Conservation (phyloP, 2,888 invertebrate genomes). For the Lacanobia oleracea region DNA sequence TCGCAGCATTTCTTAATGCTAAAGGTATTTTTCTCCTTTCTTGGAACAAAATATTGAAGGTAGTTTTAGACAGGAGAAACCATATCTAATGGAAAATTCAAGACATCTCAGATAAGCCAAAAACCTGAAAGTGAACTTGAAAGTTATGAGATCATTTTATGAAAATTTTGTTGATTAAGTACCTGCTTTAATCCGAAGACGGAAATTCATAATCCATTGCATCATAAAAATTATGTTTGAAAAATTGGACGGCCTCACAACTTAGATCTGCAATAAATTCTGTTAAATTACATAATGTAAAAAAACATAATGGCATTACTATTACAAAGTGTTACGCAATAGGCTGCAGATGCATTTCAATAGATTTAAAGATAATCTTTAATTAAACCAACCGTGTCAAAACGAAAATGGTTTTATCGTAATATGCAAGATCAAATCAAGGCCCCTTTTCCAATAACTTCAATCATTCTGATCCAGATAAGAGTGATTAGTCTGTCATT, state of each 20-base stretch:
- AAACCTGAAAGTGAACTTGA: neutral
- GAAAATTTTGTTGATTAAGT: no score
- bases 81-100: neutral
- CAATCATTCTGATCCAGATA: constrained; percentile 41
- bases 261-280: neutral
- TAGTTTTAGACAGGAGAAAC: neutral
- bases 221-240: neutral
- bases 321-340: neutral
- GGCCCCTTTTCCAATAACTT: constrained; percentile 27
- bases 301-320: neutral
- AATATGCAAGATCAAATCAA: constrained; percentile 16
- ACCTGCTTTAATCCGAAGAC: no score
- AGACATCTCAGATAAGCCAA: constrained; percentile 3
- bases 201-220: neutral
- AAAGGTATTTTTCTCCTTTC: constrained; percentile 5
- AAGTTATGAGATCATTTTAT: neutral
- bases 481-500: constrained; percentile 23
- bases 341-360: neutral
- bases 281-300: neutral
- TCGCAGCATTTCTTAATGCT: constrained; percentile 17
- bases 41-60: neutral
- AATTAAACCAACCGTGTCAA: neutral
- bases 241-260: neutral
- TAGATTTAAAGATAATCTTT: neutral
- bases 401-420: constrained; percentile 1